A percentile compares a stretch with the other conserved stretches of the same genome.
Evolutionary conservation across 2,888 invertebrate genomes (phyloP).

Genomic region (Amorpha juglandis): DNA sequence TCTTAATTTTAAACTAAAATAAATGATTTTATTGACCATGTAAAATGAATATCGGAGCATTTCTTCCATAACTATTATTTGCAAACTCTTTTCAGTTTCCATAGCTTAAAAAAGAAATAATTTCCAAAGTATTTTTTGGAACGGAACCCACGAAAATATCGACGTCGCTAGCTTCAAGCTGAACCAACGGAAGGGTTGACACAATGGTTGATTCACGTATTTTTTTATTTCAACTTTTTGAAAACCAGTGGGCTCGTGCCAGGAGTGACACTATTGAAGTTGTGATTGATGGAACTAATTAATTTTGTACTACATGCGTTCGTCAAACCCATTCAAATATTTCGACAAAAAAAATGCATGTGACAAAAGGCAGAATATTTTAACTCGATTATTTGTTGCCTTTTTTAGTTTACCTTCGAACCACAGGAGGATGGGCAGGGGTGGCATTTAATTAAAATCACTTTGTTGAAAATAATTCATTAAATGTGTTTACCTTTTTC

Average conservation of each 20-base stretch:
- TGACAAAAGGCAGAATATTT: conserved; percentile 2
- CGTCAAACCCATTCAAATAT: conserved; percentile 65
- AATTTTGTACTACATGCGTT: conserved; percentile 74
- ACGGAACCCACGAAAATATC: conserved; percentile 6
- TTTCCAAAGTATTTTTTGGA: not conserved
- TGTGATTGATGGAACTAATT: conserved; percentile 83
- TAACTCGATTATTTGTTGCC: conserved; percentile 11
- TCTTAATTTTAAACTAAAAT: too few relatives aligned
- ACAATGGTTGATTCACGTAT: conserved; percentile 79
- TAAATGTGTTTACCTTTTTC: too few relatives aligned
- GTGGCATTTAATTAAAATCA: conserved; percentile 38
- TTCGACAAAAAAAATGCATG: conserved; percentile 41
- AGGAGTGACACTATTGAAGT: conserved; percentile 69
- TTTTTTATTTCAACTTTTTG: conserved; percentile 62
- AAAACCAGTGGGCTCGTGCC: conserved; percentile 70
- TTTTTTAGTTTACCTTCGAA: conserved; percentile 33
- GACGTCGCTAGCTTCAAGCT: not conserved
- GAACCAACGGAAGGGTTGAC: conserved; percentile 64
- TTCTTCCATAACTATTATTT: too few relatives aligned
- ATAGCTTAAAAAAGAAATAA: not conserved
- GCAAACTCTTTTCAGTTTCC: not conserved
- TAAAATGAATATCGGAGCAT: too few relatives aligned
- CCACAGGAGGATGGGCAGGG: conserved; percentile 40
- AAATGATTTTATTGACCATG: too few relatives aligned
- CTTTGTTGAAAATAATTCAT: not conserved